Conservation (phyloP, 2,797 vertebrate genomes). For the Scleropages formosus region DNA sequence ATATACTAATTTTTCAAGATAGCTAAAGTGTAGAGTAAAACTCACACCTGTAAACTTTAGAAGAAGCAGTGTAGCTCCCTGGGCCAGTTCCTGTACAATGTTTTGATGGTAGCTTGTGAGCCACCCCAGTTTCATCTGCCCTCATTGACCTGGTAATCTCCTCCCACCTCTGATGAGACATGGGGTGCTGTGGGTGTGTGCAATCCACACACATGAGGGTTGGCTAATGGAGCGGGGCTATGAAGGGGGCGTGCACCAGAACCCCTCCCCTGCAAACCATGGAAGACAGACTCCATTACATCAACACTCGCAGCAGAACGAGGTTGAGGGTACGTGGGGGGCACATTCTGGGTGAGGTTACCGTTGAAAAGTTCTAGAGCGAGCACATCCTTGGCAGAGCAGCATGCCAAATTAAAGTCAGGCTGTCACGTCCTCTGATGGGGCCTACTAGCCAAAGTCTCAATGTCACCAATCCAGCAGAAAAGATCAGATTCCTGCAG, state of each 20-base stretch:
- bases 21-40: background rate
- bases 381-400: background rate
- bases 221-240: background rate
- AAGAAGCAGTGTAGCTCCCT: too few species aligned
- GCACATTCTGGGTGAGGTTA: background rate
- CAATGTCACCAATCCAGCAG: constrained; percentile 17
- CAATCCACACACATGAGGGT: background rate
- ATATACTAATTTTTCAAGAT: background rate
- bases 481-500: constrained; percentile 20
- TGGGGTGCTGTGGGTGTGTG: background rate
- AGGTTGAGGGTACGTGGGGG: background rate
- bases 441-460: background rate
- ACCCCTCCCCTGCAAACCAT: background rate
- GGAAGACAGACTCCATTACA: constrained; percentile 7
- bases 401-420: constrained; percentile 18
- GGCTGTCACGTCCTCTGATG: constrained; percentile 8
- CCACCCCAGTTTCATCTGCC: background rate
- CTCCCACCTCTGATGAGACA: background rate
- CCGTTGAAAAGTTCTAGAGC: constrained; percentile 21
- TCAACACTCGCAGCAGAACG: background rate
- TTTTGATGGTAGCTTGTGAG: too few species aligned
- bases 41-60: too few species aligned
- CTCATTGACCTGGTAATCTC: background rate
- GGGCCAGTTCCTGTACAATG: too few species aligned
- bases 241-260: background rate